phyloP scores from a whole-genome alignment of 2,888 invertebrate species.

The Vanessa cardui region DNA sequence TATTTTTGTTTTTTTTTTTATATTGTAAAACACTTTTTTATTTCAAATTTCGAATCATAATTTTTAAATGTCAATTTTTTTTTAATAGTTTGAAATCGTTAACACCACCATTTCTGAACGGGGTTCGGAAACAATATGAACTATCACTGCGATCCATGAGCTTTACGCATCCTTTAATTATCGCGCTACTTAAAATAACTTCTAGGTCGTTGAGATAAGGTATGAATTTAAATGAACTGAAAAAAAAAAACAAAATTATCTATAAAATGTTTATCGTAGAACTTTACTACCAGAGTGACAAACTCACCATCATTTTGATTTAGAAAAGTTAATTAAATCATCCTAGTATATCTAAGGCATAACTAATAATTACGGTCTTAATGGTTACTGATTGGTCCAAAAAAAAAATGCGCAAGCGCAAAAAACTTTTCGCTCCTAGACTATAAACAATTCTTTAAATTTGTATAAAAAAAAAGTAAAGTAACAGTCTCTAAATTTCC shows the following conservation, averaged over 20 bases:
- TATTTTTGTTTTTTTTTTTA: neutral
- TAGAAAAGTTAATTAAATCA: neutral
- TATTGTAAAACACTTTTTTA: neutral
- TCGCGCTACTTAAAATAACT: constrained; percentile 14
- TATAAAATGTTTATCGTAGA: constrained; percentile 8
- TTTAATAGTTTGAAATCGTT: neutral
- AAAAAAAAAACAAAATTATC: neutral
- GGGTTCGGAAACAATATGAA: constrained; percentile 34
- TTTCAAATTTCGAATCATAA: neutral
- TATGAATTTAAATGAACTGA: constrained; percentile 11
- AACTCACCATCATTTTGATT: neutral
- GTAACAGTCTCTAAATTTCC: too few species aligned
- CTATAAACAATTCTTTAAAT: too few species aligned
- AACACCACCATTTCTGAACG: constrained; percentile 31
- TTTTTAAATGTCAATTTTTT: constrained; percentile 8
- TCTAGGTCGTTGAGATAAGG: constrained; percentile 12
- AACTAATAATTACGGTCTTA: too few species aligned
- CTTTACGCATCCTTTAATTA: constrained; percentile 33
- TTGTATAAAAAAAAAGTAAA: too few species aligned
- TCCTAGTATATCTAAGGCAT: too few species aligned
- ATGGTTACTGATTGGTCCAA: too few species aligned
- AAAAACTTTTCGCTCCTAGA: too few species aligned
- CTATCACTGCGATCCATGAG: constrained; percentile 36
- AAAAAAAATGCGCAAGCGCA: too few species aligned
- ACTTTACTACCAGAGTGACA: neutral